Evolutionary conservation across 2,113 vertebrate species (phyloP).

Genomic region (Lasiurus cinereus): DNA sequence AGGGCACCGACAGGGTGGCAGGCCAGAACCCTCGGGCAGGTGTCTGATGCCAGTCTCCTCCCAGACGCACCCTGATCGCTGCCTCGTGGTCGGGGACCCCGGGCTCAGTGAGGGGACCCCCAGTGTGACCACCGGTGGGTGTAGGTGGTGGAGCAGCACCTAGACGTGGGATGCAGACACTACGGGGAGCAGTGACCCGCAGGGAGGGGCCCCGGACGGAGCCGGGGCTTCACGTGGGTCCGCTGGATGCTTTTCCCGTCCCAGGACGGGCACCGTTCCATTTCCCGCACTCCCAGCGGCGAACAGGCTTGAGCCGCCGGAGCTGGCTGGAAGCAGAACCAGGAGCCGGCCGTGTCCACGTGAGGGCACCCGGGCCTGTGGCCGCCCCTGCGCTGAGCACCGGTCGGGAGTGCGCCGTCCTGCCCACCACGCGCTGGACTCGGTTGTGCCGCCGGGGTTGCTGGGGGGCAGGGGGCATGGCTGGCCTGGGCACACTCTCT

Average conservation of each 20-base stretch:
- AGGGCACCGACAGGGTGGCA: neutral
- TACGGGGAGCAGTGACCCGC: neutral
- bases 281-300: neutral
- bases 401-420: accelerated
- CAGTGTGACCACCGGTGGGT: neutral
- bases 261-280: neutral
- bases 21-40: neutral
- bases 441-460: neutral
- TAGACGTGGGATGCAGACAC: neutral
- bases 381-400: neutral
- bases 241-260: neutral
- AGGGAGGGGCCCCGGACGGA: neutral
- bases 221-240: neutral
- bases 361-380: neutral
- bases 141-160: neutral
- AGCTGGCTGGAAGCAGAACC: neutral
- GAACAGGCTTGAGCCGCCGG: neutral
- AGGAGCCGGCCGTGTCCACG: neutral
- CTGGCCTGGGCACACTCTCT: neutral
- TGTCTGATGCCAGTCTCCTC: neutral
- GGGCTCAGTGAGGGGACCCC: neutral
- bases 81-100: neutral
- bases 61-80: neutral
- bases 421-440: neutral
- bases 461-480: neutral